These are phyloP conservation scores for Clusia tigrina DNA, from an alignment of 2,888 invertebrate species.

Conservation along the genomic window DNA sequence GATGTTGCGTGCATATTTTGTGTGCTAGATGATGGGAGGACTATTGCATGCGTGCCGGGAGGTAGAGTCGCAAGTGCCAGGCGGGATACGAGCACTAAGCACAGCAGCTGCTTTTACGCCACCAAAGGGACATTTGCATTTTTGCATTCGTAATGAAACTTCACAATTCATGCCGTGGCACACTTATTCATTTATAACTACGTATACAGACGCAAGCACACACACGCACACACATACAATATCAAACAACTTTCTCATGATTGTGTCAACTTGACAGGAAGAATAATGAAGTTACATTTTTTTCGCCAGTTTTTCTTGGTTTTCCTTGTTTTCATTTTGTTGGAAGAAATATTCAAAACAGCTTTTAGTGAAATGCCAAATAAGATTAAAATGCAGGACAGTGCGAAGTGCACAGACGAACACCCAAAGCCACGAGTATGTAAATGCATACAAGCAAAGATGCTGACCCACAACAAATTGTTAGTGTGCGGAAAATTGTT, in stretches of 20 bases:
- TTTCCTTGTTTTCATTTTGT: no score
- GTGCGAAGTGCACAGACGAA: background rate
- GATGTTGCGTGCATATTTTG: background rate
- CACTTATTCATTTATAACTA: conserved; percentile 19
- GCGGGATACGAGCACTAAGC: background rate
- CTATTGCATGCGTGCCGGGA: background rate
- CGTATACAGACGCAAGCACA: background rate
- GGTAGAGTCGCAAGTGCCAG: background rate
- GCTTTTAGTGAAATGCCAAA: conserved; percentile 5
- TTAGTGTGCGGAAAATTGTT: conserved; percentile 4
- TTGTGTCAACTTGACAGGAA: conserved; percentile 17
- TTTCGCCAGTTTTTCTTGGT: no score
- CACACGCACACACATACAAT: conserved; percentile 3
- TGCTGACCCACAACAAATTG: conserved; percentile 1
- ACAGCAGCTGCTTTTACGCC: background rate
- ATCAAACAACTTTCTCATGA: background rate
- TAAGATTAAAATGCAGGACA: background rate
- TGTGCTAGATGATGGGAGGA: background rate
- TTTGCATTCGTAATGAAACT: conserved; percentile 23
- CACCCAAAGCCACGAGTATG: no score
- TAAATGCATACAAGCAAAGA: no score
- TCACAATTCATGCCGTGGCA: conserved; percentile 16
- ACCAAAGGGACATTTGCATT: conserved; percentile 20
- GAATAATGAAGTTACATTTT: conserved; percentile 16
- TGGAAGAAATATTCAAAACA: no score